phyloP scores from a whole-genome alignment of 2,888 invertebrate species.

The Apamea sordens region DNA sequence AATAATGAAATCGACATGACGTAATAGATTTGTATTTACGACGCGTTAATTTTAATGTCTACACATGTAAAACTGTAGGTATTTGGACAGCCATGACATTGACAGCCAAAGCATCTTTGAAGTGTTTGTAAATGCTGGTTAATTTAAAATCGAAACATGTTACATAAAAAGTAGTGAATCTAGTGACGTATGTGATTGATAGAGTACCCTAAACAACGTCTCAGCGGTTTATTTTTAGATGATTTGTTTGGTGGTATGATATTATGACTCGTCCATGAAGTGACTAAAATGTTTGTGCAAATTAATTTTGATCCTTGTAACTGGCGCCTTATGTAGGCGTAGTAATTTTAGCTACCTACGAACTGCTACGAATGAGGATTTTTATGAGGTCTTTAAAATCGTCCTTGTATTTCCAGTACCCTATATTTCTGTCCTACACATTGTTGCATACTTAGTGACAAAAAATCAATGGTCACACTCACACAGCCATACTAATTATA shows the following conservation, averaged over 20 bases:
- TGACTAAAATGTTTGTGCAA: slow-evolving; percentile 36
- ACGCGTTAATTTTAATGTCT: slow-evolving; percentile 75
- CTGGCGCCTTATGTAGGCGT: slow-evolving; percentile 37
- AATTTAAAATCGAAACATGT: slow-evolving; percentile 1
- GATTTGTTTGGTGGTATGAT: slow-evolving; percentile 43
- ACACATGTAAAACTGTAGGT: slow-evolving; percentile 33
- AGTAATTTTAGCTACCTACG: slow-evolving; percentile 14
- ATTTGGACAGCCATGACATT: slow-evolving; percentile 53
- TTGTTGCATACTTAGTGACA: not conserved
- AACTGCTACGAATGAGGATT: slow-evolving; percentile 17
- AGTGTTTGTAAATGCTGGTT: slow-evolving; percentile 4
- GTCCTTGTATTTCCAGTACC: slow-evolving; percentile 7
- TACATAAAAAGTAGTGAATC: slow-evolving; percentile 17
- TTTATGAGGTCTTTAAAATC: slow-evolving; percentile 19
- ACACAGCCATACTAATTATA: slow-evolving; percentile 23
- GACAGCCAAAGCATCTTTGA: slow-evolving; percentile 13
- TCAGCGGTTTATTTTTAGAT: slow-evolving; percentile 42
- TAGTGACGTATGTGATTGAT: slow-evolving; percentile 51
- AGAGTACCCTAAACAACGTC: slow-evolving; percentile 31
- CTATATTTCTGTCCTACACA: slow-evolving; percentile 13
- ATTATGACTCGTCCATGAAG: slow-evolving; percentile 38
- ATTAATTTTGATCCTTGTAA: slow-evolving; percentile 32
- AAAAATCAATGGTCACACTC: slow-evolving; percentile 44
- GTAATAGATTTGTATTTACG: slow-evolving; percentile 75
- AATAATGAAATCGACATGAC: slow-evolving; percentile 71